phyloP scores from a whole-genome alignment of 2,113 vertebrate species.

The Malurus alboscapulatus region DNA sequence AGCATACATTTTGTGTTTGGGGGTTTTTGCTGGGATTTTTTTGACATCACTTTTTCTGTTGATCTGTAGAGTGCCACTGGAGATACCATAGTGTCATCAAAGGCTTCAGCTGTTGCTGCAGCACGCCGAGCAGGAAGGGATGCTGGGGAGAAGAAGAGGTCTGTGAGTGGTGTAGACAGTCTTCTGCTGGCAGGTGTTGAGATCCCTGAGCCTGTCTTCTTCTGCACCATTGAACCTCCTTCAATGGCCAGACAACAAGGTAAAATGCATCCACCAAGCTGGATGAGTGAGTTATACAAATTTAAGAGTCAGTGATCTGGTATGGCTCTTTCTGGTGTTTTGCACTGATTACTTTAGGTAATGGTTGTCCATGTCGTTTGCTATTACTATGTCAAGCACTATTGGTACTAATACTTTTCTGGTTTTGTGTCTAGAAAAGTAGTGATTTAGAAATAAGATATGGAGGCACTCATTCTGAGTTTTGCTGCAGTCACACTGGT shows the following conservation, averaged over 20 bases:
- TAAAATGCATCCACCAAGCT: background rate
- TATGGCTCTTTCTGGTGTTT: background rate
- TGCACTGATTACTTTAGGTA: background rate
- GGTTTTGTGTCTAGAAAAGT: background rate
- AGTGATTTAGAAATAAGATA: background rate
- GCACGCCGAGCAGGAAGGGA: slow-evolving; percentile 68
- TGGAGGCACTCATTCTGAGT: background rate
- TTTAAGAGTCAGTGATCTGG: background rate
- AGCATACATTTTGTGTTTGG: background rate
- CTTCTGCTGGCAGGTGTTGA: slow-evolving; percentile 90
- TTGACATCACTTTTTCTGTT: background rate
- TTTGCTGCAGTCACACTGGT: background rate
- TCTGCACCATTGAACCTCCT: slow-evolving; percentile 96
- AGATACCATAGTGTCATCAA: slow-evolving; percentile 93
- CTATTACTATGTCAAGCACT: background rate
- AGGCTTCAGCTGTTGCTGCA: slow-evolving; percentile 82
- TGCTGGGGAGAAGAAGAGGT: slow-evolving; percentile 6
- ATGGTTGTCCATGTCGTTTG: background rate
- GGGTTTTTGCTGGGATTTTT: background rate
- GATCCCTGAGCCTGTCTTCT: slow-evolving; percentile 95
- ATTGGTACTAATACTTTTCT: background rate
- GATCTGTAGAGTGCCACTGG: slow-evolving; percentile 88
- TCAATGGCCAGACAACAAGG: slow-evolving; percentile 89
- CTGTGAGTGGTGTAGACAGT: slow-evolving; percentile 18
- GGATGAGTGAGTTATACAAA: background rate